These are phyloP conservation scores for Archegozetes longisetosus DNA, from an alignment of 1,140 invertebrate genomes.

Conservation along the genomic window DNA sequence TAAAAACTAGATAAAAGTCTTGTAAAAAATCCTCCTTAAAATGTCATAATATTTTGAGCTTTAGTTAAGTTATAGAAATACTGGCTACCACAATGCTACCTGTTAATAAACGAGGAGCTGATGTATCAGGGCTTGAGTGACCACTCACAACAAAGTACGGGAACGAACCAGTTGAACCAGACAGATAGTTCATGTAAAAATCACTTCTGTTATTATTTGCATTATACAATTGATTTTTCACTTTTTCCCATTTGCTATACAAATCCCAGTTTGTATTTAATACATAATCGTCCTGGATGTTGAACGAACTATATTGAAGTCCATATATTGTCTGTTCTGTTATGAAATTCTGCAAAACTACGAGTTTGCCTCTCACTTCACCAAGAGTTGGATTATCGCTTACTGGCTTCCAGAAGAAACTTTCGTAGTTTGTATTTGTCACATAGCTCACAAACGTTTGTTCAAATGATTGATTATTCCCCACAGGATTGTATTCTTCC, in stretches of 20 bases:
- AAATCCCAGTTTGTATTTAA: neutral
- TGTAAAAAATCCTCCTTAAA: too few species aligned
- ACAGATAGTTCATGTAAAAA: slow-evolving; percentile 10
- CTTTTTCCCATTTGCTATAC: slow-evolving; percentile 1
- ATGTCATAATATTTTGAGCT: too few species aligned
- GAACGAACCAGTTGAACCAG: neutral
- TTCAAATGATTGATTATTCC: neutral
- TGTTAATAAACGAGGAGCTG: neutral
- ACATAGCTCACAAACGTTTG: neutral
- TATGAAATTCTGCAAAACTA: slow-evolving; percentile 5
- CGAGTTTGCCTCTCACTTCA: slow-evolving; percentile 3
- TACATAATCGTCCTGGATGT: slow-evolving; percentile 7
- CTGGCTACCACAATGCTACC: too few species aligned
- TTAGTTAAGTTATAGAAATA: too few species aligned
- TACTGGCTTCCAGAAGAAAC: neutral
- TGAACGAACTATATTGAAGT: neutral
- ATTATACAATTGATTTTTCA: neutral
- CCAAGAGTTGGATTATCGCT: neutral
- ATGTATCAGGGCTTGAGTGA: neutral
- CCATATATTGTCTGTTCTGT: neutral
- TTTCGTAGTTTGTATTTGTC: neutral
- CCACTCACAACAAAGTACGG: slow-evolving; percentile 8
- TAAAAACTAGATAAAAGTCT: too few species aligned
- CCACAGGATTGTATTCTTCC: neutral
- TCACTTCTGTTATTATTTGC: neutral